phyloP scores from a whole-genome alignment of 2,113 vertebrate species.

The Cyprinus carpio region DNA sequence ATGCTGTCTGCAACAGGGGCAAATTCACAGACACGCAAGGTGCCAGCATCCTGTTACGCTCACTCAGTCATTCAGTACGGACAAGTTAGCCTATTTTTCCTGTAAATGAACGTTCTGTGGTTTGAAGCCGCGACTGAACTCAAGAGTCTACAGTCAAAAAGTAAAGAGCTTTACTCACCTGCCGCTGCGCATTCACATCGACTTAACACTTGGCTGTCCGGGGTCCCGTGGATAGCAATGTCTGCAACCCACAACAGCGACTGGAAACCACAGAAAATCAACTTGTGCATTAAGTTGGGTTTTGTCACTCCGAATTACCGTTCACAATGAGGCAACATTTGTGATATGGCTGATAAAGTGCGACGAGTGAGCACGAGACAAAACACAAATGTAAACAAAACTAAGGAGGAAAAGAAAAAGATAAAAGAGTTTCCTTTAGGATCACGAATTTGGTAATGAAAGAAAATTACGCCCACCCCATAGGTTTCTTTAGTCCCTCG shows the following conservation, averaged over 20 bases:
- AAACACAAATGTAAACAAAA: constrained; percentile 16
- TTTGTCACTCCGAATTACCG: constrained; percentile 20
- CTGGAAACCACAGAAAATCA: constrained; percentile 57
- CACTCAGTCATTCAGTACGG: not conserved
- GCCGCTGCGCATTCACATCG: constrained; percentile 54
- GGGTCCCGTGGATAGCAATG: constrained; percentile 63
- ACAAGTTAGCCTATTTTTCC: not conserved
- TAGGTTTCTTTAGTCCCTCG: constrained; percentile 26
- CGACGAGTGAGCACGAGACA: constrained; percentile 6
- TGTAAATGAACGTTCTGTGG: not conserved
- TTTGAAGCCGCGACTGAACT: not conserved
- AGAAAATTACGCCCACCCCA: constrained; percentile 41
- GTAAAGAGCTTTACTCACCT: constrained; percentile 48
- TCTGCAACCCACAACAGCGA: constrained; percentile 52
- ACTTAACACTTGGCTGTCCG: constrained; percentile 60
- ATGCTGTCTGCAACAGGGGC: constrained; percentile 13
- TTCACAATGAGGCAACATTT: not conserved
- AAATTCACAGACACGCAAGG: constrained; percentile 21
- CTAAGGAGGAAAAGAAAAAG: not conserved
- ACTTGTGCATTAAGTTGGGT: constrained; percentile 60
- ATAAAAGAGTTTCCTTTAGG: not conserved
- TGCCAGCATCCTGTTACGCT: not conserved
- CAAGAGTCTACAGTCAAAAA: constrained; percentile 6
- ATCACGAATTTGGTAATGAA: not conserved
- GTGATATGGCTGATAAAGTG: not conserved